Conservation (phyloP, 2,113 vertebrate species). For the Tachysurus fulvidraco region DNA sequence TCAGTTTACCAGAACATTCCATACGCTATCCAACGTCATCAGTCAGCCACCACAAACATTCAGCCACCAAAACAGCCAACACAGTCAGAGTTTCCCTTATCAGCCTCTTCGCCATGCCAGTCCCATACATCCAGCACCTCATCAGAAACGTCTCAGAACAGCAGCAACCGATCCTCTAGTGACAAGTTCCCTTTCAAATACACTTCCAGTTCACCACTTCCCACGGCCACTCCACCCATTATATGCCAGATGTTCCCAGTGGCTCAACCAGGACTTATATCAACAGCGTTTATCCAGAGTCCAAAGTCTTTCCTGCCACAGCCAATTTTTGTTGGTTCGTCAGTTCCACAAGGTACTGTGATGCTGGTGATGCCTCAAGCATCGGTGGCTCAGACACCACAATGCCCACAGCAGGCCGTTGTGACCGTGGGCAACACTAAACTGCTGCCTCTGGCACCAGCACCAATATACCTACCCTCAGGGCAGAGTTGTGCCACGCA, state of each 20-base stretch:
- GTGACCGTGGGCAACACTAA: constrained; percentile 87
- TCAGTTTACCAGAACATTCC: constrained; percentile 73
- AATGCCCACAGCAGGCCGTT: constrained; percentile 76
- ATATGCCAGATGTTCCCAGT: constrained; percentile 95
- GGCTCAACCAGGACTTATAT: constrained; percentile 80
- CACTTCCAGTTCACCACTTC: constrained; percentile 67
- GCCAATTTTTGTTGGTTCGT: constrained; percentile 82
- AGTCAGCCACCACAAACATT: constrained; percentile 47
- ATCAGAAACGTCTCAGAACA: constrained; percentile 46
- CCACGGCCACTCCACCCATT: constrained; percentile 78
- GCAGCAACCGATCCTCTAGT: constrained; percentile 38
- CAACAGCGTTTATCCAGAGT: constrained; percentile 84
- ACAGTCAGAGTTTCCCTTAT: constrained; percentile 46
- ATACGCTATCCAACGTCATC: constrained; percentile 52
- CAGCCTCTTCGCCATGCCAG: constrained; percentile 36
- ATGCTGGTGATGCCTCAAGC: constrained; percentile 92
- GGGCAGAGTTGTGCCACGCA: constrained; percentile 72
- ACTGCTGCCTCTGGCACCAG: constrained; percentile 91
- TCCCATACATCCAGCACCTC: constrained; percentile 63
- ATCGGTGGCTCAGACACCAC: constrained; percentile 69
- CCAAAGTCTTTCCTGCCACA: constrained; percentile 73
- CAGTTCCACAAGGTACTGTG: constrained; percentile 86
- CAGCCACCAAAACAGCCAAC: constrained; percentile 47
- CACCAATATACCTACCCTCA: constrained; percentile 84
- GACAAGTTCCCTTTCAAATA: constrained; percentile 48